These are phyloP conservation scores for Labrus mixtus DNA, from an alignment of 2,113 vertebrate species.

Conservation along the genomic window DNA sequence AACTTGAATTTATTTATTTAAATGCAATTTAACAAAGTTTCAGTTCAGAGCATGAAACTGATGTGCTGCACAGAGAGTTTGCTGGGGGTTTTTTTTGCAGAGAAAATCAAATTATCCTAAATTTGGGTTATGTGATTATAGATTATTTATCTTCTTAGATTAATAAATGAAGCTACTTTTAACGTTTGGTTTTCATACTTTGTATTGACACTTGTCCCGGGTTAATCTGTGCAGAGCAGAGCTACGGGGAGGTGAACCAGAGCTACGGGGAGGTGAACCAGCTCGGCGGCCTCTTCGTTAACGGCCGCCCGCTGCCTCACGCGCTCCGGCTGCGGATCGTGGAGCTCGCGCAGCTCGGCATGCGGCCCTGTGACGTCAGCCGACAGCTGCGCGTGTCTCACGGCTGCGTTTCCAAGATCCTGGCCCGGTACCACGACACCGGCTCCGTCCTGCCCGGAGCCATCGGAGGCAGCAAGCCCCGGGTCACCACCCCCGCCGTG, in stretches of 20 bases:
- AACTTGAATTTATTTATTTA: too few species aligned
- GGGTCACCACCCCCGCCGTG: constrained; percentile 93
- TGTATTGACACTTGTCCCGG: too few species aligned
- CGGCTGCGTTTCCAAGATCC: constrained; percentile 1
- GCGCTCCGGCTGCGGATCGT: constrained; percentile 92
- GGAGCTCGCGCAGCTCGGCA: constrained; percentile 93
- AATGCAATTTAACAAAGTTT: too few species aligned
- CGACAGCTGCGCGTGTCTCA: constrained; percentile 74
- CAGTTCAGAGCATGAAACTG: too few species aligned
- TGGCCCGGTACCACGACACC: constrained; percentile 94
- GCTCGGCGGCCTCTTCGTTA: constrained; percentile 93
- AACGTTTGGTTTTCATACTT: too few species aligned
- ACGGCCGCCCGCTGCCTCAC: constrained; percentile 91
- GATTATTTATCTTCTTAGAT: too few species aligned
- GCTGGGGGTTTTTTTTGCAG: too few species aligned
- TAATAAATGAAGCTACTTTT: too few species aligned
- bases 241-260: constrained; percentile 90
- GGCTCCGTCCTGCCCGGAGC: constrained; percentile 94
- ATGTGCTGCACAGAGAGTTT: too few species aligned
- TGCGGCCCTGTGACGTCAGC: constrained; percentile 94
- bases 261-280: constrained; percentile 91
- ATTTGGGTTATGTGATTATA: too few species aligned
- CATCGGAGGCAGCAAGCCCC: constrained; percentile 93
- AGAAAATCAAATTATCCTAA: too few species aligned
- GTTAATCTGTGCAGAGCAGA: constrained; percentile 85